These are phyloP conservation scores for Saccostrea cuccullata DNA, from an alignment of 1,140 invertebrate species.

Conservation along the genomic window DNA sequence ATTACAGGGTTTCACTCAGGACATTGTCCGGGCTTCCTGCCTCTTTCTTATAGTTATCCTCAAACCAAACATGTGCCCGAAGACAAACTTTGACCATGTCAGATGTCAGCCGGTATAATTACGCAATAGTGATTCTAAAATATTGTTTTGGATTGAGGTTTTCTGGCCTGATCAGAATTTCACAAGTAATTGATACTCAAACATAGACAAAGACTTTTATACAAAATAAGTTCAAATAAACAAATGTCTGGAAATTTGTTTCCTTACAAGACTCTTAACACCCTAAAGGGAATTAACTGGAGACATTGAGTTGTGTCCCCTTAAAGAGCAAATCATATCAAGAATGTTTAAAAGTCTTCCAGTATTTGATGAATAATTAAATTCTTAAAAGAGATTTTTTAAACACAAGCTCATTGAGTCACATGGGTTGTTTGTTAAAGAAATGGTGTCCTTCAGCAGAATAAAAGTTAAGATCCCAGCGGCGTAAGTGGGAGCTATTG, in stretches of 20 bases:
- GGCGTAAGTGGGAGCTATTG: not conserved
- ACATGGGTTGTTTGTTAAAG: constrained; percentile 13
- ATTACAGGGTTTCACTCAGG: constrained; percentile 10
- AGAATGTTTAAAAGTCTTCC: not conserved
- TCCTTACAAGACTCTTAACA: not conserved
- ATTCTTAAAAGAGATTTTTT: constrained; percentile 14
- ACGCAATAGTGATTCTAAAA: not conserved
- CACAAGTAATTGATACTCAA: not conserved
- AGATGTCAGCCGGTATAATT: not conserved
- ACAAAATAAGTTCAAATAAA: constrained; percentile 17
- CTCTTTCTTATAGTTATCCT: not conserved
- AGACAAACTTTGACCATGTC: not conserved
- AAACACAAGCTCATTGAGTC: constrained; percentile 18
- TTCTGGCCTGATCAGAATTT: not conserved
- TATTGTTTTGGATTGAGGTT: not conserved
- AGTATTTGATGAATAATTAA: constrained; percentile 17
- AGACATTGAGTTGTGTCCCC: not conserved
- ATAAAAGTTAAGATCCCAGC: constrained; percentile 2
- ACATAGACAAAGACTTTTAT: not conserved
- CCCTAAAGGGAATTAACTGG: constrained; percentile 17
- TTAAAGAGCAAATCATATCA: not conserved
- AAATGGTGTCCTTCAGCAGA: constrained; percentile 27
- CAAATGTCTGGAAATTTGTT: not conserved
- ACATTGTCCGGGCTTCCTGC: not conserved
- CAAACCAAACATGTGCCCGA: not conserved